Conservation (phyloP, 2,797 vertebrate genomes). For the Cephalopachus bancanus region DNA sequence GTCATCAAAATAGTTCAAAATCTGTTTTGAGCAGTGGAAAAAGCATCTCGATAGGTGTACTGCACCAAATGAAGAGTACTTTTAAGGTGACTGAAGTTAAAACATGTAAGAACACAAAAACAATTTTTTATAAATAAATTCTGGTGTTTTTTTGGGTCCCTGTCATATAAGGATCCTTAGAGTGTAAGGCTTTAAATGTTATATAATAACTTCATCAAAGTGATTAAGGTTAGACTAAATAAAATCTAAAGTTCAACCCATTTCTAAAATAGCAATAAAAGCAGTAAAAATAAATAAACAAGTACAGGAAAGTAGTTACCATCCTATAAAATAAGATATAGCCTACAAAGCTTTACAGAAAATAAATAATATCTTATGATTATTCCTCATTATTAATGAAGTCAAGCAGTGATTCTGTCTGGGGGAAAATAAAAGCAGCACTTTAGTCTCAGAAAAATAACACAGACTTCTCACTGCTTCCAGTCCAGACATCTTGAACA, state of each 20-base stretch:
- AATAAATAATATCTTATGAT: not conserved
- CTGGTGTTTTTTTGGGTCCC: too few relatives aligned
- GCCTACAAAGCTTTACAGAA: not conserved
- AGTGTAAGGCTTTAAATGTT: not conserved
- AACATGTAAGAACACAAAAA: too few relatives aligned
- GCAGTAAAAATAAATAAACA: not conserved
- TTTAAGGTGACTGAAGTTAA: too few relatives aligned
- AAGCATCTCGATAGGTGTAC: too few relatives aligned
- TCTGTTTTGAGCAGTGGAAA: too few relatives aligned
- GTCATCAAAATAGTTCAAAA: too few relatives aligned
- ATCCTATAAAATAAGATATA: not conserved
- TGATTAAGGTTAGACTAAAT: not conserved
- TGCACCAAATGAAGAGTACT: too few relatives aligned
- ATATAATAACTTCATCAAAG: not conserved
- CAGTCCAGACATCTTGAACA: not conserved
- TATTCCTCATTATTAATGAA: not conserved
- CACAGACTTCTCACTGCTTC: not conserved
- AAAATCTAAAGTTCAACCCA: not conserved
- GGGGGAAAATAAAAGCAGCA: not conserved
- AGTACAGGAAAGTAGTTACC: not conserved
- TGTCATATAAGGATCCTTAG: not conserved
- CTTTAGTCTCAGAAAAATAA: not conserved
- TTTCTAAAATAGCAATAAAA: constrained; percentile 2
- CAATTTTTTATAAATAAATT: too few relatives aligned
- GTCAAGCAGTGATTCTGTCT: not conserved